Evolutionary conservation across 2,888 invertebrate species (phyloP).

Genomic region (Zaprionus lineosus): DNA sequence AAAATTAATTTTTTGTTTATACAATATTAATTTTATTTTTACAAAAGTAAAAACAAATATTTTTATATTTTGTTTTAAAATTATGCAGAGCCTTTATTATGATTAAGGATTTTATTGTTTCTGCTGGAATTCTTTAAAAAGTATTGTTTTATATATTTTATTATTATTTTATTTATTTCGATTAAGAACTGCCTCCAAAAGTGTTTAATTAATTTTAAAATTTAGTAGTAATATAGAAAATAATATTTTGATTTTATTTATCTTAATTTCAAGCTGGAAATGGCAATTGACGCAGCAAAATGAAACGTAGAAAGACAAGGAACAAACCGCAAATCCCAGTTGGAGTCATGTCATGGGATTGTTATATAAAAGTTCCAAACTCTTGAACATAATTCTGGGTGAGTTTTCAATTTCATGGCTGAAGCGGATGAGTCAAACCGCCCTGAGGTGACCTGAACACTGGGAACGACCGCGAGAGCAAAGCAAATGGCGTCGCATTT

Average conservation of each 20-base stretch:
- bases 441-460: conserved; percentile 9
- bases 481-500: conserved; percentile 65
- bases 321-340: conserved; percentile 67
- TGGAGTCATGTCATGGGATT: conserved; percentile 83
- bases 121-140: background rate
- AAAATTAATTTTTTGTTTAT: too few species aligned
- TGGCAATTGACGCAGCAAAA: conserved; percentile 74
- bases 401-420: conserved; percentile 48
- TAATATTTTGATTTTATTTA: background rate
- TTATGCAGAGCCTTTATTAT: too few species aligned
- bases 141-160: too few species aligned
- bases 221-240: background rate
- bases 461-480: conserved; percentile 28
- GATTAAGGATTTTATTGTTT: too few species aligned
- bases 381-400: conserved; percentile 83
- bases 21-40: too few species aligned
- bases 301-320: conserved; percentile 82
- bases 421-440: conserved; percentile 21
- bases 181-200: too few species aligned
- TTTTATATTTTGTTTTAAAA: too few species aligned
- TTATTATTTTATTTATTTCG: too few species aligned
- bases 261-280: conserved; percentile 69
- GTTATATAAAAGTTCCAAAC: conserved; percentile 83
- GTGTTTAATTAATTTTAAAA: background rate
- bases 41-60: too few species aligned